Base-by-base conservation (phyloP, 1,140 invertebrate species). In the Listronotus bonariensis region DNA sequence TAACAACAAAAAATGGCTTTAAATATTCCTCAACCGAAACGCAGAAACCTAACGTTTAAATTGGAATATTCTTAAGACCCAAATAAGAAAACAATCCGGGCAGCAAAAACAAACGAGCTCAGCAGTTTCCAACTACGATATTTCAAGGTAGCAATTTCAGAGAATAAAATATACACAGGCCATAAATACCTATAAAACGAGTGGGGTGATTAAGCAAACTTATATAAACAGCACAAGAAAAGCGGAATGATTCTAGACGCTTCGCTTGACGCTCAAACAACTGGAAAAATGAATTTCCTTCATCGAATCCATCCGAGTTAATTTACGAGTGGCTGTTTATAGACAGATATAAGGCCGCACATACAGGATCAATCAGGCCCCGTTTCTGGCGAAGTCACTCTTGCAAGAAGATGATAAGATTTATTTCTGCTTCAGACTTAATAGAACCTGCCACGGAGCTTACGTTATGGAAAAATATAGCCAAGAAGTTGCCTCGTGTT, bases 201-300 rank as follows among this genome's bases (percentile, higher is more conserved):
- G 66, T 46, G 59, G 57, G 56, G 46, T 66, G 68, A 69, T 69
- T 69, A 69, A 69, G 68, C 63, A 69, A 69, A 69, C 68, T 70
- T 67, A 46, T 46, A 67, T 61, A 70, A 70, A 67, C 64, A 65
- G 68, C 58, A 51, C 34, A 63, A 69, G 68, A 65, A 67, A 70
- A 67, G 65, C 68, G 68, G 60, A 70, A 65, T 61, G 60, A 59
- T 63, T 69, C 69, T 49, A 45, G 45, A 62, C 68, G 70, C 59
- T 65, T 67, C 74, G 76, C 73, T 75, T 66, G 72, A 70, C 69
- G 72, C 68, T 69, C 77, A 78, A 78, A 78, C 77, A 78, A 76
- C 67, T 73, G 77, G 76, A 78, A 78, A n/a, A 78, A 78, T 78
- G 77, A 78, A 77, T 78, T 78, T 78, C 76, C 77, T 78, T 77